A percentile compares a stretch with the other conserved stretches of the same genome.
Conservation (phyloP, 2,797 vertebrate species). For the Tenualosa thibaudeaui region DNA sequence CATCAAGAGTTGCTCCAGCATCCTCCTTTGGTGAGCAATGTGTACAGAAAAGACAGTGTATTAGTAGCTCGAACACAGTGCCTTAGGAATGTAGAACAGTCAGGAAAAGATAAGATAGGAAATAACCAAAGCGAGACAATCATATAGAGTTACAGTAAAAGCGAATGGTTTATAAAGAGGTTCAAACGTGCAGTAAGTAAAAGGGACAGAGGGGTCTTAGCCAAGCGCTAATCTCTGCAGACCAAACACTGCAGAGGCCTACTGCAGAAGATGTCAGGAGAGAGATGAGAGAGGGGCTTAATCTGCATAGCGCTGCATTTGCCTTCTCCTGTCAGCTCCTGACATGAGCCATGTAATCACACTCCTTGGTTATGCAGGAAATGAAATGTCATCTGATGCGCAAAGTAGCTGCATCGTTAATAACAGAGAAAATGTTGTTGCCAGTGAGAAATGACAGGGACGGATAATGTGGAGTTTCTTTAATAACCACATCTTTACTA, state of each 20-base stretch:
- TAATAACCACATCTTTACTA: neutral
- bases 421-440: neutral
- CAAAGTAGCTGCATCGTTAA: neutral
- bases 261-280: neutral
- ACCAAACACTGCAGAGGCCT: neutral
- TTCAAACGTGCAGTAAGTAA: constrained; percentile 6
- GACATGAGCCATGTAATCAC: neutral
- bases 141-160: too few species aligned
- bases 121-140: constrained; percentile 25
- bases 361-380: neutral
- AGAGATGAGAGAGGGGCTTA: neutral
- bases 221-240: constrained; percentile 26
- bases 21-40: constrained; percentile 75
- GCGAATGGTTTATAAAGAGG: neutral
- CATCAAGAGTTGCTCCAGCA: constrained; percentile 67
- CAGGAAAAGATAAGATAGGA: constrained; percentile 31
- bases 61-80: constrained; percentile 34
- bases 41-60: constrained; percentile 57
- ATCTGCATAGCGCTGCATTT: neutral
- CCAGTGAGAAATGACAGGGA: neutral
- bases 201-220: constrained; percentile 27
- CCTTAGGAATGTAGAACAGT: constrained; percentile 56
- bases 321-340: neutral
- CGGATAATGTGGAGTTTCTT: neutral
- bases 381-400: neutral